Conservation (phyloP, 2,113 vertebrate genomes). For the Salvelinus fontinalis region DNA sequence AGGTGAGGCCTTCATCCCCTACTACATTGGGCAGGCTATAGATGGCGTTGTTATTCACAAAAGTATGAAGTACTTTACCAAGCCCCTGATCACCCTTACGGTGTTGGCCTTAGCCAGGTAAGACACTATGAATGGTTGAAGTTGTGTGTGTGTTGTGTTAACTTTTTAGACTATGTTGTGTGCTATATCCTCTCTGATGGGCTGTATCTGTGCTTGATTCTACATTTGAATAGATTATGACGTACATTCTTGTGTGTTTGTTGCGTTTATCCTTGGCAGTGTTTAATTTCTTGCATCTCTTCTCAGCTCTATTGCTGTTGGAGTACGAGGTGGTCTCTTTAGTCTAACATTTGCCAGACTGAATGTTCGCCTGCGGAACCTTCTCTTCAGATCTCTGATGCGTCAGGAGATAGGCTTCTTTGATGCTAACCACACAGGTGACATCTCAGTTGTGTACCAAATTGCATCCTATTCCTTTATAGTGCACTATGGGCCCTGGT, state of each 20-base stretch:
- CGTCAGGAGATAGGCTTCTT: constrained; percentile 93
- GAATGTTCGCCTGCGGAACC: constrained; percentile 89
- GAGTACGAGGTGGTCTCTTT: constrained; percentile 91
- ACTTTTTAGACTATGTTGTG: too few relatives aligned
- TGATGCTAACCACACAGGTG: constrained; percentile 94
- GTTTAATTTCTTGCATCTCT: constrained; percentile 43
- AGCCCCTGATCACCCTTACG: constrained; percentile 74
- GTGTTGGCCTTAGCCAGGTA: constrained; percentile 87
- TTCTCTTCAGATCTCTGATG: constrained; percentile 88
- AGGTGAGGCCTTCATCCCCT: constrained; percentile 93
- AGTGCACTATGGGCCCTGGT: too few relatives aligned
- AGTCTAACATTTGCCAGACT: constrained; percentile 87
- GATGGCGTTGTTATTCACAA: constrained; percentile 88
- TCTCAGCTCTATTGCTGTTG: constrained; percentile 88
- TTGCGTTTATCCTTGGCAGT: neutral
- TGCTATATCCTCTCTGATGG: too few relatives aligned
- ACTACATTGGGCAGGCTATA: constrained; percentile 87
- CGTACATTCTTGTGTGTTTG: neutral
- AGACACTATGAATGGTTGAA: constrained; percentile 13
- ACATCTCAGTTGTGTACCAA: neutral
- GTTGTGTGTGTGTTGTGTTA: too few relatives aligned
- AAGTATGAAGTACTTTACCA: constrained; percentile 86
- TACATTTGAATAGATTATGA: too few relatives aligned
- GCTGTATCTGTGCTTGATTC: too few relatives aligned
- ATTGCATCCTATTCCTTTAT: too few relatives aligned